phyloP scores from a whole-genome alignment of 2,888 invertebrate species.

The Ophion slaviceki region DNA sequence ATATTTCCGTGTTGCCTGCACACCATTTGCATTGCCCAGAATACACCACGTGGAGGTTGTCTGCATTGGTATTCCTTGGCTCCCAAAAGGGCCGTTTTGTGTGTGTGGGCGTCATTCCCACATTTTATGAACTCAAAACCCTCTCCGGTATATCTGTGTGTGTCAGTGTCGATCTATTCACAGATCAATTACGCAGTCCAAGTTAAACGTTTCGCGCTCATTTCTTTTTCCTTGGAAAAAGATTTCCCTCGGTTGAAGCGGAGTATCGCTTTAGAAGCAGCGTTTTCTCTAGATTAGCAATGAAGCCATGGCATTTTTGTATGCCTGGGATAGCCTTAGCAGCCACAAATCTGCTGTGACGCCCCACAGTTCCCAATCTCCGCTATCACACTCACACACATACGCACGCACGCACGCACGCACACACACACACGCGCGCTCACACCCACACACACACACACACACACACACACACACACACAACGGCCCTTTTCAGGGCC shows the following conservation, averaged over 20 bases:
- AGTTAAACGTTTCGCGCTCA: conserved; percentile 2
- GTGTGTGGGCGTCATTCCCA: conserved; percentile 7
- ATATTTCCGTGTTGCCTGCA: no score
- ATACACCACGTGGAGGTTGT: no score
- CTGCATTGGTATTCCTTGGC: no score
- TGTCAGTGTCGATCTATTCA: conserved; percentile 16
- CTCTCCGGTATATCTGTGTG: conserved; percentile 23
- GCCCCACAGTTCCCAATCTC: no score
- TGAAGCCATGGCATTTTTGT: conserved; percentile 22
- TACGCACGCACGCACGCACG: no score
- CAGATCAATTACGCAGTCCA: conserved; percentile 17
- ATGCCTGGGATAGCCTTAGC: conserved; percentile 19
- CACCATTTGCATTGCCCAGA: no score
- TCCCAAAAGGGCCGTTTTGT: conserved; percentile 7
- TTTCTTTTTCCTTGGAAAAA: conserved; percentile 17
- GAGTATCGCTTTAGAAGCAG: conserved; percentile 14
- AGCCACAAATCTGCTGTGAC: conserved; percentile 17
- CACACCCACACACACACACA: no score
- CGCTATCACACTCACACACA: no score
- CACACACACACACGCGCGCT: no score
- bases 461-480: no score
- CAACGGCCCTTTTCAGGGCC: no score
- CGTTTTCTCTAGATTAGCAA: conserved; percentile 21
- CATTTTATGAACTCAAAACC: conserved; percentile 30
- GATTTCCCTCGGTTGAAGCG: conserved; percentile 10